Evolutionary conservation across 2,888 invertebrate species (phyloP).

Genomic region (Abrostola triplasia): DNA sequence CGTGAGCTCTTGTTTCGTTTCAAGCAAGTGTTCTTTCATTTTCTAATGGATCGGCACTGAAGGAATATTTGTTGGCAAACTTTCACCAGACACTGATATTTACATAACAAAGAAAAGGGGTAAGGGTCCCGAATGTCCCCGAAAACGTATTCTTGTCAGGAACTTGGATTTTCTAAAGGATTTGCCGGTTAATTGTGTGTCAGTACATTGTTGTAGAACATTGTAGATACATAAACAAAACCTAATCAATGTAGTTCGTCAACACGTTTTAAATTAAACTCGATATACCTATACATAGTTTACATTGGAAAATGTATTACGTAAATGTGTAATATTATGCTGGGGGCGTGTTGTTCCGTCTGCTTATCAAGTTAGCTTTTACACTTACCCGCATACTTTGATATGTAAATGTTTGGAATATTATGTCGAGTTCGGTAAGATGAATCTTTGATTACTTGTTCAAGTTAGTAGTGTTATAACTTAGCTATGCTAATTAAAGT

Average conservation of each 20-base stretch:
- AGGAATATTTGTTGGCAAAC: constrained; percentile 81
- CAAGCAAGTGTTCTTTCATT: constrained; percentile 81
- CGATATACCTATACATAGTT: constrained; percentile 43
- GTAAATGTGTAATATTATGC: constrained; percentile 54
- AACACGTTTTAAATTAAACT: constrained; percentile 65
- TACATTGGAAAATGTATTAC: constrained; percentile 57
- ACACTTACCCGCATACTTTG: constrained; percentile 42
- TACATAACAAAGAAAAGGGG: constrained; percentile 83
- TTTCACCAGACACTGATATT: constrained; percentile 79
- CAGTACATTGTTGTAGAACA: constrained; percentile 69
- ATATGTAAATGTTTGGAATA: constrained; percentile 48
- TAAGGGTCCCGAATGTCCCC: constrained; percentile 75
- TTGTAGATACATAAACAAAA: constrained; percentile 69
- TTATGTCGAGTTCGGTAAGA: constrained; percentile 32
- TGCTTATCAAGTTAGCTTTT: constrained; percentile 55
- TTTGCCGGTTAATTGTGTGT: constrained; percentile 80
- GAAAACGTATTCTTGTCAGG: constrained; percentile 80
- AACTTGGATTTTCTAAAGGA: constrained; percentile 76
- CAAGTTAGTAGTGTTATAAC: constrained; percentile 29
- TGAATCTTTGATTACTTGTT: constrained; percentile 51
- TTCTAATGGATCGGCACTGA: constrained; percentile 81
- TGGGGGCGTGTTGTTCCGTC: constrained; percentile 48
- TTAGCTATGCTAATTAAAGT: constrained; percentile 44
- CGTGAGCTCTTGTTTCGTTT: constrained; percentile 70
- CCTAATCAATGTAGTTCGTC: constrained; percentile 56